phyloP scores from a whole-genome alignment of 2,797 vertebrate genomes.

The Silurus aristotelis region DNA sequence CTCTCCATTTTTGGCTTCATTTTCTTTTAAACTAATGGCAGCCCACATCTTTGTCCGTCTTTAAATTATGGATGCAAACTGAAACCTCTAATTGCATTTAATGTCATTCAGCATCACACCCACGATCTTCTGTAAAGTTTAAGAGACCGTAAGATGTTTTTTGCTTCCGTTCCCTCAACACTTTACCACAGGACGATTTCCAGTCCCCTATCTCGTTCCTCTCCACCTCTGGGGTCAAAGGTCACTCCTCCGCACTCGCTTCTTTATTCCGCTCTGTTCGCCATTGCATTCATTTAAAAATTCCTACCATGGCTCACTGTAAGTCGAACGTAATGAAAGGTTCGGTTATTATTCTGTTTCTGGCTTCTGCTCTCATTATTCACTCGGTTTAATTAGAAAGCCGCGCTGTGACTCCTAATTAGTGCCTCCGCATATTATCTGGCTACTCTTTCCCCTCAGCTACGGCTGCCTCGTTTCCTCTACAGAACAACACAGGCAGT shows the following conservation, averaged over 20 bases:
- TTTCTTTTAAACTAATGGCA: slow-evolving; percentile 16
- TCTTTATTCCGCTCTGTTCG: background rate
- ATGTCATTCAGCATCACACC: background rate
- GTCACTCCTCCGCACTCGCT: slow-evolving; percentile 47
- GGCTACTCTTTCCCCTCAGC: slow-evolving; percentile 35
- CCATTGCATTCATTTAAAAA: background rate
- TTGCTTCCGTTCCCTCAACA: background rate
- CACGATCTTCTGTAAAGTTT: background rate
- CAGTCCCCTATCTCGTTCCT: background rate
- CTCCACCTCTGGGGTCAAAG: slow-evolving; percentile 39
- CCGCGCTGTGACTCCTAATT: slow-evolving; percentile 70
- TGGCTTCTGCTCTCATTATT: slow-evolving; percentile 31
- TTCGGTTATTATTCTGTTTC: slow-evolving; percentile 16
- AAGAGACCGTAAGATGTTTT: background rate
- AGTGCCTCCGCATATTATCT: slow-evolving; percentile 68
- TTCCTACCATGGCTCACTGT: slow-evolving; percentile 24
- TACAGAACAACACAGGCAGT: background rate
- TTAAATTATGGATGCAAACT: background rate
- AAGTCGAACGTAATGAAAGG: slow-evolving; percentile 34
- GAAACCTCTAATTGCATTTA: background rate
- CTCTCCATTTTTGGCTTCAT: slow-evolving; percentile 27
- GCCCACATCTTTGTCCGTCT: slow-evolving; percentile 17
- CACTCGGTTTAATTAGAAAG: slow-evolving; percentile 69
- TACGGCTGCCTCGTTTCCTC: slow-evolving; percentile 11
- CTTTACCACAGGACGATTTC: background rate